Evolutionary conservation across 2,113 vertebrate species (phyloP).

Genomic region (Coregonus clupeaformis): DNA sequence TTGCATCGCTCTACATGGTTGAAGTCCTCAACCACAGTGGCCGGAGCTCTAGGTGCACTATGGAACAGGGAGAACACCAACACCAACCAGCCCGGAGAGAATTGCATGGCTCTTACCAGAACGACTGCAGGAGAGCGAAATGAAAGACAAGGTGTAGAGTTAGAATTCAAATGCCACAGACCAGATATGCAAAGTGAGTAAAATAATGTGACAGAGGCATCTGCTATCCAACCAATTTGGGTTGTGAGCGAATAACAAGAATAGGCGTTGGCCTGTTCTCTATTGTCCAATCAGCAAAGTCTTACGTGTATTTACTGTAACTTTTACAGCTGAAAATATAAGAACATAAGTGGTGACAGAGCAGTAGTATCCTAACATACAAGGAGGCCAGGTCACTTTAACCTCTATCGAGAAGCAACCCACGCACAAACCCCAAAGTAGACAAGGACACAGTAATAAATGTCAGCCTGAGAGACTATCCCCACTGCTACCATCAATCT

Average conservation of each 20-base stretch:
- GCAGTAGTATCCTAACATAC: too few relatives aligned
- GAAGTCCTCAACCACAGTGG: slow-evolving; percentile 65
- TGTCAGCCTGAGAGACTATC: too few relatives aligned
- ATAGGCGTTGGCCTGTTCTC: too few relatives aligned
- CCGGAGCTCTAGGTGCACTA: not conserved
- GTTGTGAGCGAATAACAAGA: not conserved
- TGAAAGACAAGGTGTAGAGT: slow-evolving; percentile 8
- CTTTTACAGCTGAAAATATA: too few relatives aligned
- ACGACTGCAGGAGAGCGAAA: not conserved
- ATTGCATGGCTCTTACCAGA: slow-evolving; percentile 18
- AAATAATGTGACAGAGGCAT: not conserved
- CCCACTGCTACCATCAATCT: too few relatives aligned
- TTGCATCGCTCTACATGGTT: slow-evolving; percentile 69
- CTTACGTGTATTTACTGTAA: too few relatives aligned
- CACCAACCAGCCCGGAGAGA: not conserved
- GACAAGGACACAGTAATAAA: too few relatives aligned
- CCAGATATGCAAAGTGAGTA: slow-evolving; percentile 56
- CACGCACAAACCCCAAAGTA: too few relatives aligned
- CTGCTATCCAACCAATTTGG: not conserved
- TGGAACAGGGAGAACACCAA: slow-evolving; percentile 8
- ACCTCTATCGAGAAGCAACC: too few relatives aligned
- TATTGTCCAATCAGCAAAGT: too few relatives aligned
- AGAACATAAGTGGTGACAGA: too few relatives aligned
- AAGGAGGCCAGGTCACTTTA: too few relatives aligned
- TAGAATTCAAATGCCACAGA: slow-evolving; percentile 42